These are phyloP conservation scores for Cataglyphis livida DNA, from an alignment of 2,888 invertebrate species.

Conservation along the genomic window DNA sequence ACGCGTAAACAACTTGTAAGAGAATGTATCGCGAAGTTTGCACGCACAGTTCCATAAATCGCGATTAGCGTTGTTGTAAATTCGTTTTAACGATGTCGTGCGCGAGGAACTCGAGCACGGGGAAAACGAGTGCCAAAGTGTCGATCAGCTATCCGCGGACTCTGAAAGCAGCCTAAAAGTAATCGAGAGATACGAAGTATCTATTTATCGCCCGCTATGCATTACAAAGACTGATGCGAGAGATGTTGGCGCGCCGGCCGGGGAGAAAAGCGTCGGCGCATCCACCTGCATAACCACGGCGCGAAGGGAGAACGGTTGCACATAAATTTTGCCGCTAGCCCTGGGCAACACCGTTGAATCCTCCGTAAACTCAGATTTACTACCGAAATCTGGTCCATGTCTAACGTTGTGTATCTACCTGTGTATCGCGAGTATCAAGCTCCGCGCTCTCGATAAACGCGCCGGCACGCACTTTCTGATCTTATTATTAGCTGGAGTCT, in stretches of 20 bases:
- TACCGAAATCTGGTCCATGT: slow-evolving; percentile 76
- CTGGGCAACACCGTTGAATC: slow-evolving; percentile 72
- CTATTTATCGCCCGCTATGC: slow-evolving; percentile 64
- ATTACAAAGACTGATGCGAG: slow-evolving; percentile 68
- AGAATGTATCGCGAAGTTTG: slow-evolving; percentile 19
- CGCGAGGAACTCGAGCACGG: background rate
- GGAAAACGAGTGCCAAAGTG: background rate
- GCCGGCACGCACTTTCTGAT: slow-evolving; percentile 19
- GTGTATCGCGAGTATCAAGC: slow-evolving; percentile 54
- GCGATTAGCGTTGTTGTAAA: slow-evolving; percentile 34
- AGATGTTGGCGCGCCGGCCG: slow-evolving; percentile 24
- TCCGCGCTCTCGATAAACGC: slow-evolving; percentile 51
- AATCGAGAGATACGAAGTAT: slow-evolving; percentile 56
- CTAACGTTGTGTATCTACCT: slow-evolving; percentile 66
- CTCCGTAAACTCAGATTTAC: slow-evolving; percentile 80
- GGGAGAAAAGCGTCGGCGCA: slow-evolving; percentile 57
- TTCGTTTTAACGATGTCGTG: slow-evolving; percentile 8
- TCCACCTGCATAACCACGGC: slow-evolving; percentile 73
- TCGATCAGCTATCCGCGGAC: slow-evolving; percentile 23
- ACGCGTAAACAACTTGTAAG: slow-evolving; percentile 5
- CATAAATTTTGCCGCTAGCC: slow-evolving; percentile 76
- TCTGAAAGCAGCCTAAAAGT: slow-evolving; percentile 47
- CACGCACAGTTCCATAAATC: slow-evolving; percentile 14
- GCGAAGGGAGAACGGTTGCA: slow-evolving; percentile 65
- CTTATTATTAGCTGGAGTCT: slow-evolving; percentile 36